Base-by-base conservation (phyloP, 2,113 vertebrate species). In the Urocynchramus pylzowi region DNA sequence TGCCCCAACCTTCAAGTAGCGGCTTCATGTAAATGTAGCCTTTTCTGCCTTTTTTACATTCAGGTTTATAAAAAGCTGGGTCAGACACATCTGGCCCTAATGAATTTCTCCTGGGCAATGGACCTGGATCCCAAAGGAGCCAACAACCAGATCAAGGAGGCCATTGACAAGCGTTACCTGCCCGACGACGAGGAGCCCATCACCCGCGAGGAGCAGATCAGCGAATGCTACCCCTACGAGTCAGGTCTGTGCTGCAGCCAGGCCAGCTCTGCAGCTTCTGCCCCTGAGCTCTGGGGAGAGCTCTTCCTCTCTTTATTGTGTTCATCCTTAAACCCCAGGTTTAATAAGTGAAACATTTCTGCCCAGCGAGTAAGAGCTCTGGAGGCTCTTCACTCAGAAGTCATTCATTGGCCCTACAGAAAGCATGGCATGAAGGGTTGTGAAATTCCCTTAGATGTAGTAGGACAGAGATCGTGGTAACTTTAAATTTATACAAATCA, bases 71-170 rank as follows among this genome's bases (percentile, higher is more conserved):
- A 99, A 98, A 99, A 99, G 93, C 98, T 99, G 97, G 99, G 99
- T 56, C 99, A 99, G 86, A 99, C 99, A 30, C 99, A 99, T 90
- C 97, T 99, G 96, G 99, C 99, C 77, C 98, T 99, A 52, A 99
- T 99, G 99, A 99, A 99, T 97, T 99, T 99, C 98, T 99, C 99
- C 35, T 99, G 99, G 99, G 99, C 99, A 6, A 99, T 99, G 99
- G 99, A 99, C 92, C 98, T 99, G 96, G 99, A 99, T 89, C 99
- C 99, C 77, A 99, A 99, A 98, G 99, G 99, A 98, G 99, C 99
- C 85, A 99, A 99, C 97, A 99, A 99, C 97, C 99, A 99, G 98
- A 99, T 99, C 95, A 99, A 99, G 98, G 99, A 99, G 98, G 99
- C 99, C 97, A 99, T 99, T 60, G 99, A 99, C 75, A 99, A 99